Evolutionary conservation across 2,888 invertebrate species (phyloP), one percentile per base, ranked within the genome.

Genomic region (Notodonta ziczac): DNA sequence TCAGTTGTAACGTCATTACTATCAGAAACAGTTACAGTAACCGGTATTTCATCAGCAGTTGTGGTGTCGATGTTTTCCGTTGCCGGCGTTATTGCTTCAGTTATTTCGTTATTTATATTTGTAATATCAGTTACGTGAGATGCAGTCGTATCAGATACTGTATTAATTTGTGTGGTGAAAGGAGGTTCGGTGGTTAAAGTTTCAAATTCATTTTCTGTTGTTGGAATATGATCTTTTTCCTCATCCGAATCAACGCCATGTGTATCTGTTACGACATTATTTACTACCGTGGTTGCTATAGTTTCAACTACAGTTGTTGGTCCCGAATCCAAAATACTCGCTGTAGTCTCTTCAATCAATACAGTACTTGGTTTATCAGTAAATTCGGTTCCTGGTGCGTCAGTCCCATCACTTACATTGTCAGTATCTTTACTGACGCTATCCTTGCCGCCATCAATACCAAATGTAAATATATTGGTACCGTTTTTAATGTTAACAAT

Each of bases 401-500:
- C 42, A 12, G 42, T 42, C 42, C 5, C 42, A 42, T 42, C 42
- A 9, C 42, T 42, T 10, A 5, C 13, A 48, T n/a, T 48, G n/a
- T 48, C 48, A 14, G 10, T 48, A 6, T 48, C 48, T 10, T 48
- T n/a, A 48, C n/a, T 48, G 48, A n/a, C n/a, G 14, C n/a, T n/a
- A 40, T 35, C 12, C 40, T 62, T 61, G 53, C 56, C 42, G 12
- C 59, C 52, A 5, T 65, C 54, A 35, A 64, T 56, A 35, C 56
- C 70, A 46, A 77, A 70, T 16, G 56, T 60, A 58, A 69, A 74
- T 35, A 77, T 66, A 13, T 76, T 76, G 0, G 63, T 73, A 57
- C 57, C 61, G 3, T 73, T 64, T 0, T 66, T 67, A 13, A 61
- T 69, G 53, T 73, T 75, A 16, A 54, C 60, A 12, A 69, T 59